Percentiles rank a stretch among this genome's conserved stretches.
Evolutionary conservation across 2,113 vertebrate genomes (phyloP).

Genomic region (Cyprinodon brontotheroides): DNA sequence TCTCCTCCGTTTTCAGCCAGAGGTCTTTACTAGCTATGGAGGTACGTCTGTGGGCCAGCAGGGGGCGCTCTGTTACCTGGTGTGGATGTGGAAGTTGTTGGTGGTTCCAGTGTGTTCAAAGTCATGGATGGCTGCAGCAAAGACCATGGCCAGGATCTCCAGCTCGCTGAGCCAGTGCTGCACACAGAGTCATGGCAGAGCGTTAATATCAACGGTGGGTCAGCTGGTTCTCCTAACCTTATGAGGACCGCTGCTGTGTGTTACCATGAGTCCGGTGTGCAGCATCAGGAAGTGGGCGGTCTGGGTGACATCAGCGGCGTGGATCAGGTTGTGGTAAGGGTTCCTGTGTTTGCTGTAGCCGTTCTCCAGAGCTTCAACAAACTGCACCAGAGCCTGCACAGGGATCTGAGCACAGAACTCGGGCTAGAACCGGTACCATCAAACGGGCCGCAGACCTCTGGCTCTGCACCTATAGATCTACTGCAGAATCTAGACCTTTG

Average conservation of each 20-base stretch:
- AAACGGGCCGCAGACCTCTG: not conserved
- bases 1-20: not conserved
- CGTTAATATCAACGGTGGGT: not conserved
- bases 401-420: constrained; percentile 84
- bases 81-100: constrained; percentile 99
- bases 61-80: constrained; percentile 79
- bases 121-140: constrained; percentile 97
- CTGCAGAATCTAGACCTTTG: not conserved
- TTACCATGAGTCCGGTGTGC: constrained; percentile 95
- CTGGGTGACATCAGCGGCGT: constrained; percentile 97
- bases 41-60: too few species aligned
- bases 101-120: constrained; percentile 98
- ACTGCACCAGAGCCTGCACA: constrained; percentile 90
- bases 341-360: constrained; percentile 99
- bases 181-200: constrained; percentile 11
- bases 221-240: too few species aligned
- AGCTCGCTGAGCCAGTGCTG: constrained; percentile 99
- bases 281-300: constrained; percentile 98
- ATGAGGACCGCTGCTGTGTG: not conserved
- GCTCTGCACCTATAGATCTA: not conserved
- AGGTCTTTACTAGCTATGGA: too few species aligned
- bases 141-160: constrained; percentile 98
- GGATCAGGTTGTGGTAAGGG: constrained; percentile 97
- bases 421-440: not conserved
- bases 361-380: constrained; percentile 94